Percentiles rank a stretch among this genome's conserved stretches.
Conservation (phyloP, 92 coral and sea anemone species). For the Siderastrea siderea region DNA sequence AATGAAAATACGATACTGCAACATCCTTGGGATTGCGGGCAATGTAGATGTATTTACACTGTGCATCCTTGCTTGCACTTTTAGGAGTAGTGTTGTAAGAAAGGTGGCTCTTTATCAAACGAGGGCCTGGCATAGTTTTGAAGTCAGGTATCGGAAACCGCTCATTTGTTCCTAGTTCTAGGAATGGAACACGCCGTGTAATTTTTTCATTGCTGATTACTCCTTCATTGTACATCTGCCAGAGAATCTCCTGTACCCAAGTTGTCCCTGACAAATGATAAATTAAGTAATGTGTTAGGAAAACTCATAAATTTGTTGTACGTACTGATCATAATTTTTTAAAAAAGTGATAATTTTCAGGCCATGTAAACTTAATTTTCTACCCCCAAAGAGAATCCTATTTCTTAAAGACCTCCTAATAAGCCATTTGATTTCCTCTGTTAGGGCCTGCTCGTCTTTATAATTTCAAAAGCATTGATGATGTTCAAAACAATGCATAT, state of each 20-base stretch:
- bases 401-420: too few relatives aligned
- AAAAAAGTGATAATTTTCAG: too few relatives aligned
- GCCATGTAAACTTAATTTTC: too few relatives aligned
- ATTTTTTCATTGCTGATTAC: neutral
- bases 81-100: neutral
- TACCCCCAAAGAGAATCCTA: too few relatives aligned
- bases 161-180: neutral
- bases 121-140: neutral
- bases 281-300: too few relatives aligned
- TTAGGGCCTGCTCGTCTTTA: too few relatives aligned
- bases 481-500: too few relatives aligned
- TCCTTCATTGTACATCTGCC: neutral
- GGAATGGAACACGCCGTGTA: neutral
- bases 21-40: slow-evolving; percentile 4
- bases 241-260: slow-evolving; percentile 2
- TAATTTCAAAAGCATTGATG: too few relatives aligned
- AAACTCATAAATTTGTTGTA: too few relatives aligned
- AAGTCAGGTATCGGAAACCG: neutral
- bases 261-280: neutral
- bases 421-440: too few relatives aligned
- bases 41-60: slow-evolving; percentile 10
- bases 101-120: slow-evolving; percentile 1
- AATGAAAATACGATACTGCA: neutral
- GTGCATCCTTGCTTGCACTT: neutral
- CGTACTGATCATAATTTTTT: too few relatives aligned